Base-by-base conservation (phyloP, 2,888 invertebrate species). In the Nasonovia ribisnigri region DNA sequence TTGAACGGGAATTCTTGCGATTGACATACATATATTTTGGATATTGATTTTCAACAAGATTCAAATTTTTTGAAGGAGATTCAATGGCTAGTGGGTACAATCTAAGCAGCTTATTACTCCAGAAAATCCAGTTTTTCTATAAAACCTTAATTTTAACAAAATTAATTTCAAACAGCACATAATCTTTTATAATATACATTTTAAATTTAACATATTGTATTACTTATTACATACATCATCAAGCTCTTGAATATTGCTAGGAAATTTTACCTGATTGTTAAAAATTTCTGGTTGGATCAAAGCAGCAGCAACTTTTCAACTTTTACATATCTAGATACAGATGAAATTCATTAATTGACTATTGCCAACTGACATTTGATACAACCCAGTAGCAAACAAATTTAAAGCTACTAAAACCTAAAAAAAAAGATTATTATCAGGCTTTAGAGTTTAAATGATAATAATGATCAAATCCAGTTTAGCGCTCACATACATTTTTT, bases 71-170 rank as follows among this genome's bases (percentile, higher is more conserved):
- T 24, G 54, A 54, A 24, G 20, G 5, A 54, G 54, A 54, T 13
- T 20, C 54, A 54, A 54, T 54, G 16, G 51, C 16, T 11, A 48
- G 13, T 54, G 54, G 54, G 54, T 54, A 54, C 4, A 54, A 54
- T 54, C 51, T 48, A 48, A 48, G 20, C 84, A 84, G 5, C 84
- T 43, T 43, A 84, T 24, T 0, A 84, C 84, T 42, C 84, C 42
- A 84, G 43, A 20, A 84, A 84, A 84, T 84, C 42, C 84, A 24
- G 43, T 84, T 26, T 84, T 84, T 42, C 16, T 84, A 43, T 84
- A 84, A 43, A 84, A 84, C 24, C 84, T 84, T 43, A 84, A 26
- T 77, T 84, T 84, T 42, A 84, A 84, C 84, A 84, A 84, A 84
- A 43, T 84, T 84, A 43, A 8, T 77, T 77, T 36, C 36, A 77